Evolutionary conservation across 2,888 invertebrate species (phyloP).

Genomic region (Andrena praecox): DNA sequence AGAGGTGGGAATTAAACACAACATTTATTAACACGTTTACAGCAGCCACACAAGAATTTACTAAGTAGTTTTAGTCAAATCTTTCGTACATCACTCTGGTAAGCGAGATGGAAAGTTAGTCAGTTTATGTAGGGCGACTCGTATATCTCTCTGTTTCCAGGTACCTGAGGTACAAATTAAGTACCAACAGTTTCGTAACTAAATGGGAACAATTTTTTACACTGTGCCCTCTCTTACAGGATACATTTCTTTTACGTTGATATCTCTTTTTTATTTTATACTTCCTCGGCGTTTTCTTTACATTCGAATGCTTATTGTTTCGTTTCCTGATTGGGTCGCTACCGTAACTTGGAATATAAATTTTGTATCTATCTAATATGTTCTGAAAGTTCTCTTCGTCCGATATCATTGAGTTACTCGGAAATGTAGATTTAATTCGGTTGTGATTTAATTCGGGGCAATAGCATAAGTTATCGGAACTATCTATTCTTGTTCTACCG

Average conservation of each 20-base stretch:
- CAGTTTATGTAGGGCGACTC: not conserved
- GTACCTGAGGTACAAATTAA: slow-evolving; percentile 77
- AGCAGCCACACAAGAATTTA: slow-evolving; percentile 60
- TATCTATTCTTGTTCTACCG: not conserved
- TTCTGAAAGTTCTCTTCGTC: slow-evolving; percentile 18
- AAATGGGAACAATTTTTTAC: slow-evolving; percentile 23
- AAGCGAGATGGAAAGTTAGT: slow-evolving; percentile 15
- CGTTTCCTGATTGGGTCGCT: not conserved
- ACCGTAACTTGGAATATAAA: slow-evolving; percentile 43
- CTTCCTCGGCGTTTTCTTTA: slow-evolving; percentile 1
- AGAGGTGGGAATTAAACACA: slow-evolving; percentile 49
- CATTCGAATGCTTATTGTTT: not conserved
- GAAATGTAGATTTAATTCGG: not conserved
- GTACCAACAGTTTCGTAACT: slow-evolving; percentile 74
- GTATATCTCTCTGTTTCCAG: slow-evolving; percentile 71
- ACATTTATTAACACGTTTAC: slow-evolving; percentile 57
- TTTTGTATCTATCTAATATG: slow-evolving; percentile 40
- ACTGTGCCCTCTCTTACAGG: not conserved
- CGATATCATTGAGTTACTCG: slow-evolving; percentile 2
- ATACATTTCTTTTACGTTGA: not conserved
- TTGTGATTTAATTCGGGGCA: not conserved
- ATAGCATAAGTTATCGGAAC: not conserved
- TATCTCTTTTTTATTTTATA: slow-evolving; percentile 20
- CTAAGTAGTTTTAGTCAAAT: slow-evolving; percentile 26
- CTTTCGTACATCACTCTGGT: slow-evolving; percentile 35